Base-by-base conservation (phyloP, 2,888 invertebrate species). In the Dendrolimus pini region DNA sequence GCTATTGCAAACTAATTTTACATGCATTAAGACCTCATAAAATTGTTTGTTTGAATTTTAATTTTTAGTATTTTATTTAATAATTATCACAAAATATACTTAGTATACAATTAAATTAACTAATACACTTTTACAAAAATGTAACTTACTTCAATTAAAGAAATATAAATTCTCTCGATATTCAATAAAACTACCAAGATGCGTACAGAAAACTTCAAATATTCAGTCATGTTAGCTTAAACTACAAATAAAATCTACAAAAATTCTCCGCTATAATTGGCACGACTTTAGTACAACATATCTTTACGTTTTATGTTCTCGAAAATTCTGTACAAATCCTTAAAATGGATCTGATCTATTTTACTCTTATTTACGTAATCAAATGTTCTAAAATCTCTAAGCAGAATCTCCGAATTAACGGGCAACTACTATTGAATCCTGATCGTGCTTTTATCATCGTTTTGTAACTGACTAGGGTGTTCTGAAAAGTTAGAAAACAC, bases 201-300 rank as follows among this genome's bases (percentile, higher is more conserved):
- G 12, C 30, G 12, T 47, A 9, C 12, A 47, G 47, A 47, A 47
- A 30, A 47, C 12, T 10, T 47, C 47, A 47, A 30, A 47, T 47
- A 47, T 47, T 47, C 47, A 47, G 47, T 47, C 47, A 47, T 47
- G 12, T 10, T 47, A 47, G 47, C 47, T 47, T 47, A 47, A 47
- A 47, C 9, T 47, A 47, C 7, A 53, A 58, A 30, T 41, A 18
- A 52, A 41, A 52, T 55, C 53, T 58, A 54, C 57, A 57, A 59
- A 60, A 58, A 55, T 52, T 55, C 52, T 54, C 54, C 54, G 53
- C 52, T 55, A 56, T 58, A 57, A 56, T 61, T 61, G 61, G 61
- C 61, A 61, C 61, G 55, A 53, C 13, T 41, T 60, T 60, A 54
- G 57, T 55, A 55, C 53, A 52, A 30, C 6, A 30, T 30, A 30